Evolutionary conservation across 2,797 vertebrate genomes (phyloP).

Genomic region (Notoglanidium macrostoma): DNA sequence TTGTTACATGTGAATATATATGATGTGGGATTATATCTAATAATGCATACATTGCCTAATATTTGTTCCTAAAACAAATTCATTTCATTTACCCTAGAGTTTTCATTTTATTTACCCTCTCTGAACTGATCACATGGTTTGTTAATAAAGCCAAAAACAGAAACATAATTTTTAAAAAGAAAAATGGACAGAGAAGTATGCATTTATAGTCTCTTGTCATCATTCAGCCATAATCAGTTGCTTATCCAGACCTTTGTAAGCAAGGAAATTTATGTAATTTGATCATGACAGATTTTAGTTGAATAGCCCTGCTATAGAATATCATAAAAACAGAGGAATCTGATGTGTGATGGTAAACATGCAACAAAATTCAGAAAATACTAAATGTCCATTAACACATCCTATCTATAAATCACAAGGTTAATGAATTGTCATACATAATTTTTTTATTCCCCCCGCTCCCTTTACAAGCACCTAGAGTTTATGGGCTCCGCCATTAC

Average conservation of each 20-base stretch:
- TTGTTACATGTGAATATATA: too few relatives aligned
- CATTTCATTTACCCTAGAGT: too few relatives aligned
- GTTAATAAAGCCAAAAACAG: background rate
- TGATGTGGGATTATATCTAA: too few relatives aligned
- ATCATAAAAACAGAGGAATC: background rate
- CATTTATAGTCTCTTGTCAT: background rate
- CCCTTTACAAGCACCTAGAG: too few relatives aligned
- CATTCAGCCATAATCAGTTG: background rate
- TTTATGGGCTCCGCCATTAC: slow-evolving; percentile 90
- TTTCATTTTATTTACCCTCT: background rate
- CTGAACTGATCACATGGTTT: background rate
- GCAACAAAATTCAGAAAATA: background rate
- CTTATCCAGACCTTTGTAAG: background rate
- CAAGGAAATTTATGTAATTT: background rate
- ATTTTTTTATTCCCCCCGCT: slow-evolving; percentile 82
- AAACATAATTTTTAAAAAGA: background rate
- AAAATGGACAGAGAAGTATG: background rate
- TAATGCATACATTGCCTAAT: too few relatives aligned
- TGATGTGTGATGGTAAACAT: background rate
- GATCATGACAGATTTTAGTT: background rate
- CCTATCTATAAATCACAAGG: background rate
- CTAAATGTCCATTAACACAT: background rate
- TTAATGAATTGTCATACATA: slow-evolving; percentile 78
- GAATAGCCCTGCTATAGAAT: background rate
- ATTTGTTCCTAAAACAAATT: too few relatives aligned